These are phyloP conservation scores for Xanthorhoe spadicearia DNA, from an alignment of 2,888 invertebrate genomes.

Conservation along the genomic window DNA sequence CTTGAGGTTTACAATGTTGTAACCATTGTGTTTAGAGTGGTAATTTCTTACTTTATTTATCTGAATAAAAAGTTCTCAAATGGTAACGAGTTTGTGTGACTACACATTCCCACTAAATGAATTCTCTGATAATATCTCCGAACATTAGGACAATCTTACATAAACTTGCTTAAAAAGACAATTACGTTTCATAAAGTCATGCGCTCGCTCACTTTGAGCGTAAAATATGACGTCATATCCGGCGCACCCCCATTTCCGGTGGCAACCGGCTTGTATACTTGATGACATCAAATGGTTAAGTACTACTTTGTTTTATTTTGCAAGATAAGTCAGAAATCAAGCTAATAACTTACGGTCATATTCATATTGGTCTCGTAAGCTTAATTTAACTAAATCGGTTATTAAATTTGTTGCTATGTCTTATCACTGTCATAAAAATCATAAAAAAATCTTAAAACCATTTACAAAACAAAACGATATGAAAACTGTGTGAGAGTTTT, in stretches of 20 bases:
- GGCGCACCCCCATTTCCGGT: constrained; percentile 49
- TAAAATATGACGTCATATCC: constrained; percentile 56
- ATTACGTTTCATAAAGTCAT: constrained; percentile 48
- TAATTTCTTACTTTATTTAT: no score
- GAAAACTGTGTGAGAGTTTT: no score
- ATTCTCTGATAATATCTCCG: constrained; percentile 17
- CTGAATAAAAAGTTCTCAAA: no score
- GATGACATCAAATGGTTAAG: constrained; percentile 42
- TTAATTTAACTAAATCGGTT: no score
- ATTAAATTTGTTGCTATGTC: no score
- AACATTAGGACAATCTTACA: constrained; percentile 24
- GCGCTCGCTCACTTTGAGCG: constrained; percentile 42
- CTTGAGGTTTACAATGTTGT: no score
- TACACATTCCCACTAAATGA: neutral
- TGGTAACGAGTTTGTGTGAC: no score
- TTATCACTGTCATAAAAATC: no score
- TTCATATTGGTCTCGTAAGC: no score
- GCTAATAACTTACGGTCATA: neutral
- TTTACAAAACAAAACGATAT: no score
- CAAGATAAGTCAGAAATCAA: neutral
- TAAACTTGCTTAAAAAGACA: constrained; percentile 41
- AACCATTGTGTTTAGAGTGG: no score
- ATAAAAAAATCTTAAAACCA: no score
- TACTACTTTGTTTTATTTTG: constrained; percentile 37
- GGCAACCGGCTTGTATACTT: constrained; percentile 42